Conservation (phyloP, 2,888 invertebrate genomes). For the Cyclophora albipunctata region DNA sequence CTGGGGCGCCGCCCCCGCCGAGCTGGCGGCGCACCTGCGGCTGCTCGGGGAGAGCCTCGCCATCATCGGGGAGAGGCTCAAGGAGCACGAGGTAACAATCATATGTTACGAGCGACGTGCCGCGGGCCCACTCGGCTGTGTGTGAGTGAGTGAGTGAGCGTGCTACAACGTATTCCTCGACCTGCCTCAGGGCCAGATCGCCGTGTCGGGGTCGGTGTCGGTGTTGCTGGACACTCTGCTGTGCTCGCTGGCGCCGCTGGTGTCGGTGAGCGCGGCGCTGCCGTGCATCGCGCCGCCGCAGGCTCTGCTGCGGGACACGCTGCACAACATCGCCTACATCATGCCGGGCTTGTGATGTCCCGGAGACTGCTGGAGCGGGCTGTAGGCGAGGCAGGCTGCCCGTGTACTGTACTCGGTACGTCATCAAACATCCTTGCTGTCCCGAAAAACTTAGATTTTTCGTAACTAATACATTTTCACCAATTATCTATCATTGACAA, state of each 20-base stretch:
- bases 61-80: constrained; percentile 93
- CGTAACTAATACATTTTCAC: too few relatives aligned
- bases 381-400: too few relatives aligned
- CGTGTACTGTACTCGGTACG: too few relatives aligned
- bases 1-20: constrained; percentile 86
- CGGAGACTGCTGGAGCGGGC: too few relatives aligned
- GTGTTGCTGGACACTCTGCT: constrained; percentile 93
- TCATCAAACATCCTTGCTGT: too few relatives aligned
- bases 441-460: too few relatives aligned
- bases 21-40: constrained; percentile 94
- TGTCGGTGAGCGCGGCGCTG: constrained; percentile 89
- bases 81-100: constrained; percentile 89
- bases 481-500: too few relatives aligned
- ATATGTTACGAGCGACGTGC: too few relatives aligned
- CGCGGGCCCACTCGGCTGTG: too few relatives aligned
- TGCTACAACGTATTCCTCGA: not conserved
- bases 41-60: constrained; percentile 94
- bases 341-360: constrained; percentile 75
- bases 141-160: too few relatives aligned
- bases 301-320: constrained; percentile 77
- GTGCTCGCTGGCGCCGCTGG: constrained; percentile 91
- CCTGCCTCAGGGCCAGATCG: constrained; percentile 86
- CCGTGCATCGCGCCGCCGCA: constrained; percentile 81
- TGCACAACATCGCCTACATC: constrained; percentile 96
- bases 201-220: constrained; percentile 95